Percentiles rank a stretch among this genome's conserved stretches.
Evolutionary conservation across 2,113 vertebrate species (phyloP).

Genomic region (Noturus placidus): DNA sequence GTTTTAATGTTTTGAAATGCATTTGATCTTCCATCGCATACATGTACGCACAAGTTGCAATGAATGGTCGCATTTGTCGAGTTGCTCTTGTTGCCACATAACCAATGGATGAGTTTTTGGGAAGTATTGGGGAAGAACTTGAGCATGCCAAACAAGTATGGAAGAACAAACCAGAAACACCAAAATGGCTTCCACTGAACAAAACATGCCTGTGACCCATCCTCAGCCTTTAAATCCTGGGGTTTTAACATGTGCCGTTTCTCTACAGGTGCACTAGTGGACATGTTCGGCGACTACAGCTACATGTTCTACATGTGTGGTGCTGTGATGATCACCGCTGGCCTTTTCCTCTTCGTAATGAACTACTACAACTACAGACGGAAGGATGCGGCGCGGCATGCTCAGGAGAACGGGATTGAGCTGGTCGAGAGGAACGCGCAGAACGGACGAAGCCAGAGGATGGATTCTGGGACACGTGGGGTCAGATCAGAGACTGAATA

Average conservation of each 20-base stretch:
- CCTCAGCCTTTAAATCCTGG: not conserved
- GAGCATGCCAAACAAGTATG: not conserved
- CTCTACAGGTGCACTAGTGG: slow-evolving; percentile 73
- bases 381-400: slow-evolving; percentile 69
- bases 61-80: not conserved
- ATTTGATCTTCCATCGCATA: not conserved
- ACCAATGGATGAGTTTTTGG: not conserved
- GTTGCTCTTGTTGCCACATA: not conserved
- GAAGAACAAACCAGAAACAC: not conserved
- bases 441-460: not conserved
- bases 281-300: slow-evolving; percentile 74
- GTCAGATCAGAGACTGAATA: slow-evolving; percentile 49
- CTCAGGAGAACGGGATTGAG: slow-evolving; percentile 43
- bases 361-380: slow-evolving; percentile 78
- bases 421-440: slow-evolving; percentile 23
- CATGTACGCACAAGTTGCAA: not conserved
- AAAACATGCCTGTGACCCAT: not conserved
- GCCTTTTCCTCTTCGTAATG: slow-evolving; percentile 78
- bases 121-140: not conserved
- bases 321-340: slow-evolving; percentile 72
- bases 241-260: not conserved
- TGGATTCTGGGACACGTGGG: slow-evolving; percentile 26
- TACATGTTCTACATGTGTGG: slow-evolving; percentile 81
- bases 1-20: not conserved
- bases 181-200: not conserved